phyloP scores from a whole-genome alignment of 92 coral and sea anemone species.

The Paramuricea clavata region DNA sequence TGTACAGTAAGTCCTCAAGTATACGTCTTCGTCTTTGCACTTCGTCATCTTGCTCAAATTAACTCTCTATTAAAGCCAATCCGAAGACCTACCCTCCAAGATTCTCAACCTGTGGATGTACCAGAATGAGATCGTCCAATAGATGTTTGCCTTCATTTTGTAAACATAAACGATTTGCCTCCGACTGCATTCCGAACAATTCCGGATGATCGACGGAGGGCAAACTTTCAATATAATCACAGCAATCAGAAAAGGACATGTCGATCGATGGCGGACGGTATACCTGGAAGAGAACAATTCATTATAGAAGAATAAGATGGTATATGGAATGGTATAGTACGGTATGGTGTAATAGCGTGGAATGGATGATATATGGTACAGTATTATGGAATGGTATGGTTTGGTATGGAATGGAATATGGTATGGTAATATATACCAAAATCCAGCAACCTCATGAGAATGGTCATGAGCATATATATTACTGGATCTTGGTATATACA shows the following conservation, averaged over 20 bases:
- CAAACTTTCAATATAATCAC: slow-evolving; percentile 86
- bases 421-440: no score
- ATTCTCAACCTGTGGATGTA: slow-evolving; percentile 70
- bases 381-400: neutral
- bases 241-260: slow-evolving; percentile 91
- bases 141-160: slow-evolving; percentile 77
- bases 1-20: no score
- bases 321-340: neutral
- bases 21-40: no score
- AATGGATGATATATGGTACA: neutral
- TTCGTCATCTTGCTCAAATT: neutral
- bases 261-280: slow-evolving; percentile 94
- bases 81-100: slow-evolving; percentile 60
- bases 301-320: neutral
- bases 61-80: neutral
- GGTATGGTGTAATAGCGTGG: no score
- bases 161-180: slow-evolving; percentile 82
- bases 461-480: no score
- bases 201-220: slow-evolving; percentile 88
- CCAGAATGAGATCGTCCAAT: slow-evolving; percentile 71
- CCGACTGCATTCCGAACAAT: slow-evolving; percentile 92
- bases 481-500: no score
- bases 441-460: no score
- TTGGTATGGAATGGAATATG: neutral
- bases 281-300: slow-evolving; percentile 60